Evolutionary conservation across 2,113 vertebrate species (phyloP), one percentile per base, ranked within the genome.

Genomic region (Sander lucioperca): DNA sequence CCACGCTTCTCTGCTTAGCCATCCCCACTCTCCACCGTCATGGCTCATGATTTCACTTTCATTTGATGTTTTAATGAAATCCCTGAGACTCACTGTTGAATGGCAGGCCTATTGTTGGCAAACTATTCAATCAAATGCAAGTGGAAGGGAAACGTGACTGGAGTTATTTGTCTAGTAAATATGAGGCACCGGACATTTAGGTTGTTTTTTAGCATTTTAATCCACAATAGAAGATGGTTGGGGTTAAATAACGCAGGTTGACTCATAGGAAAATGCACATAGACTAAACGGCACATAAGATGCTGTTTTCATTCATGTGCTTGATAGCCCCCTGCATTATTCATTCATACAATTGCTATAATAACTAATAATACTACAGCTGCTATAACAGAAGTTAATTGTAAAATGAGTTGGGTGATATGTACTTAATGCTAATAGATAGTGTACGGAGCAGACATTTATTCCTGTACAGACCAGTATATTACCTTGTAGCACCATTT

Each of bases 21-120:
- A 86, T 93, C 89, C 90, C 88, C 83, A 63, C 91, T 93, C 89
- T 89, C 88, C 77, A 57, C 77, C 83, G 93, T 94, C 91, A 95
- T 90, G 94, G 89, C 90, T 93, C 88, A 90, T 93, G 92, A 94
- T 93, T 95, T 95, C 89, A 92, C 92, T 94, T 94, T 94, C 94
- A 94, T 92, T 94, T 93, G 91, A 94, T 94, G 94, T 94, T 95
- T 95, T 93, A 94, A 95, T 95, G 93, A 93, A 95, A 94, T 90
- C 89, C 91, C 82, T 56, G 75, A 86, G 87, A 86, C 89, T 89
- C 87, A n/a, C n/a, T 25, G 74, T 87, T 91, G 90, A 94, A 93
- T 92, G 90, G 90, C 91, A 87, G 87, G 71, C 81, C 88, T 85
- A 93, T 92, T 94, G 92, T 94, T 88, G 72, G 80, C 86, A 92